phyloP scores from a whole-genome alignment of 2,113 vertebrate species.

The Rafetus swinhoei region DNA sequence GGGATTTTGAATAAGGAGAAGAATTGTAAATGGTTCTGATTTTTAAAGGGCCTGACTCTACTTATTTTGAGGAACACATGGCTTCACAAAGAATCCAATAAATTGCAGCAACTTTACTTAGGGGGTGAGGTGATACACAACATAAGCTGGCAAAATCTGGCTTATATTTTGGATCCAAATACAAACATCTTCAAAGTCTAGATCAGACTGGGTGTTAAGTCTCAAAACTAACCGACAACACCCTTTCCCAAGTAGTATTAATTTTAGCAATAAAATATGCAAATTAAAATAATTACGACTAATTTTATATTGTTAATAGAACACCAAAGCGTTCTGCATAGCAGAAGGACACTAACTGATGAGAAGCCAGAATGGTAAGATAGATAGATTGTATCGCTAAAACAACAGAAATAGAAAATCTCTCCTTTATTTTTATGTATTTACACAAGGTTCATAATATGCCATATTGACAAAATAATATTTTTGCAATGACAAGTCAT shows the following conservation, averaged over 20 bases:
- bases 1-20: background rate
- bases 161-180: background rate
- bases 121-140: background rate
- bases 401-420: conserved; percentile 51
- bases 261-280: background rate
- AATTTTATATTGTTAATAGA: background rate
- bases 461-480: conserved; percentile 60
- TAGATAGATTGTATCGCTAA: conserved; percentile 61
- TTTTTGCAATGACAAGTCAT: conserved; percentile 68
- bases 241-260: background rate
- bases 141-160: background rate
- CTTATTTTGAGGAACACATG: background rate
- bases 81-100: background rate
- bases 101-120: background rate
- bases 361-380: conserved; percentile 39
- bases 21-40: background rate
- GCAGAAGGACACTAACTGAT: background rate
- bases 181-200: background rate
- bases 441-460: conserved; percentile 65
- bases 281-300: background rate
- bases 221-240: background rate
- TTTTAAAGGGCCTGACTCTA: background rate
- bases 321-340: background rate
- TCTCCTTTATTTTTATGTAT: conserved; percentile 70
- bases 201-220: background rate